Conservation (phyloP, 1,140 invertebrate species). For the Mya arenaria region DNA sequence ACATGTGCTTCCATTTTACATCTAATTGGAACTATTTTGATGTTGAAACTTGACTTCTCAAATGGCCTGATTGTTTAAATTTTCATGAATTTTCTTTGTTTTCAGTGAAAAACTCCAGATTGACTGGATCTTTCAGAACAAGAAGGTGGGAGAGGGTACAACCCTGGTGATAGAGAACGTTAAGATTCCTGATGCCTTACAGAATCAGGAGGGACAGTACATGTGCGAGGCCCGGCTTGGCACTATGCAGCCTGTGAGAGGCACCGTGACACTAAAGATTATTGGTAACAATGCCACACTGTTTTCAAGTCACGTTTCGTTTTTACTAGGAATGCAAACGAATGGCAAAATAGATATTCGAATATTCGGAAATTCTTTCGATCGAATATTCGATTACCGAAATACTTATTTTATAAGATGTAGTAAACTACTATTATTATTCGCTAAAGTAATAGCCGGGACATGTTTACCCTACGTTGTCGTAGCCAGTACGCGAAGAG, state of each 20-base stretch:
- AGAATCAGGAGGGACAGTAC: conserved; percentile 16
- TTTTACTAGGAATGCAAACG: neutral
- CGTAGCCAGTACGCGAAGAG: too few species aligned
- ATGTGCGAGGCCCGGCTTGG: conserved; percentile 15
- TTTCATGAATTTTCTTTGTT: neutral
- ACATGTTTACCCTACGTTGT: too few species aligned
- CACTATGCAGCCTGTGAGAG: neutral
- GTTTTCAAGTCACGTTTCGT: neutral
- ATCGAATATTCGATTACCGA: neutral
- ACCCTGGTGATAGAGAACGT: neutral
- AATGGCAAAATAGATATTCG: neutral
- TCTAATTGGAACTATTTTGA: neutral
- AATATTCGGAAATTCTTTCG: neutral
- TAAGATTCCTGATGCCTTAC: neutral
- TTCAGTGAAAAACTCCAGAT: neutral
- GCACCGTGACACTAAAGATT: conserved; percentile 8
- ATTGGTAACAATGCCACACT: neutral
- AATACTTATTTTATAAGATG: neutral
- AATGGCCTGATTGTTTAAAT: neutral
- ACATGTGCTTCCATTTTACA: neutral
- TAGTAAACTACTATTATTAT: neutral
- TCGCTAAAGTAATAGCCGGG: neutral
- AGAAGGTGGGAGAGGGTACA: neutral
- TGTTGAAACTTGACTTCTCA: neutral
- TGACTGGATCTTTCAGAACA: neutral